phyloP scores from a whole-genome alignment of 2,797 vertebrate genomes.

The Remorina albescens region DNA sequence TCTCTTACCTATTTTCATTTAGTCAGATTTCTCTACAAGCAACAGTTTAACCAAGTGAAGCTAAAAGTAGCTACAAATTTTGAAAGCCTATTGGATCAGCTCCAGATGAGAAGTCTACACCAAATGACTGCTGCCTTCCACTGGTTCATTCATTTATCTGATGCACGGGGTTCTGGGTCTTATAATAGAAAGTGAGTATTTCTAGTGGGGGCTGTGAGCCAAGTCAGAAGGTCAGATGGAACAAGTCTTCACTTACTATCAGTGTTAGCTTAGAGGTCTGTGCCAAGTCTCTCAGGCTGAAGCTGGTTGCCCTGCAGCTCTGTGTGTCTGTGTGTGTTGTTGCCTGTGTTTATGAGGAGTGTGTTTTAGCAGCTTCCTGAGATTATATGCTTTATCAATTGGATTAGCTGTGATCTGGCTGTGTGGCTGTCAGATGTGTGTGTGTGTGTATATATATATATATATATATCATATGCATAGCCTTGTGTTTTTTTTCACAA shows the following conservation, averaged over 20 bases:
- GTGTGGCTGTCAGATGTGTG: no score
- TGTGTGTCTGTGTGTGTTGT: constrained; percentile 21
- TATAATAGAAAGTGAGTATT: constrained; percentile 80
- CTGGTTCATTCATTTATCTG: constrained; percentile 55
- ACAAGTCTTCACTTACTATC: constrained; percentile 79
- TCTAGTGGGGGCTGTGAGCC: constrained; percentile 72
- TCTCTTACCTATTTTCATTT: not conserved
- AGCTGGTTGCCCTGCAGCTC: constrained; percentile 45
- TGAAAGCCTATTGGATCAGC: constrained; percentile 20
- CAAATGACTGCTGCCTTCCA: constrained; percentile 34
- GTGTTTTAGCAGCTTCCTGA: constrained; percentile 54
- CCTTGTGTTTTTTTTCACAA: not conserved
- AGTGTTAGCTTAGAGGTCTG: constrained; percentile 69
- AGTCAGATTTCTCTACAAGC: not conserved
- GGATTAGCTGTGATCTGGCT: constrained; percentile 80
- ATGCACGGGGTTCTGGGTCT: constrained; percentile 48
- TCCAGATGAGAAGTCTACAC: constrained; percentile 23
- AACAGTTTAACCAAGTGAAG: constrained; percentile 5
- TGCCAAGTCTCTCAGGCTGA: constrained; percentile 66
- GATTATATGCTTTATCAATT: constrained; percentile 72
- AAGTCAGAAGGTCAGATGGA: constrained; percentile 81
- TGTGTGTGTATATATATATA: not conserved
- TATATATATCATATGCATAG: not conserved
- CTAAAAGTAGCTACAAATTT: constrained; percentile 11
- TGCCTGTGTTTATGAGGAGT: constrained; percentile 18